phyloP scores from a whole-genome alignment of 2,797 vertebrate species.

The Scyliorhinus canicula region DNA sequence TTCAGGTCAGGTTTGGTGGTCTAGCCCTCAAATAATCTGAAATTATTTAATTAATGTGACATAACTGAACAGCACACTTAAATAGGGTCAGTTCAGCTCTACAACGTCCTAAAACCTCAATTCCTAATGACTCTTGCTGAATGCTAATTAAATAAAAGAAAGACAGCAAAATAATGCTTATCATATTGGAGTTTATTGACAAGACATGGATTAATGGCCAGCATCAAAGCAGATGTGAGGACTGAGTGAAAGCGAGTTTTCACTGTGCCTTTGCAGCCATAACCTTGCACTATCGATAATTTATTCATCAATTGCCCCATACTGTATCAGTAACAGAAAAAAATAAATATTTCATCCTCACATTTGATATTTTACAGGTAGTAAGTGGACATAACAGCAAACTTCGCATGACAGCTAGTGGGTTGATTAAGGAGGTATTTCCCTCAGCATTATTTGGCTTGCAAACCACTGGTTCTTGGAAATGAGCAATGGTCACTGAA shows the following conservation, averaged over 20 bases:
- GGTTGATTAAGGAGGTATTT: neutral
- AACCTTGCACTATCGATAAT: neutral
- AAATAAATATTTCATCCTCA: neutral
- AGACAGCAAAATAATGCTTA: neutral
- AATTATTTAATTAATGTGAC: neutral
- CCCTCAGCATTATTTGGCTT: neutral
- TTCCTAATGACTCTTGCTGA: neutral
- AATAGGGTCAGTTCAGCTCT: neutral
- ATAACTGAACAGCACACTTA: neutral
- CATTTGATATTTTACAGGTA: neutral
- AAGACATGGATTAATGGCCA: neutral
- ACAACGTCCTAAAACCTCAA: neutral
- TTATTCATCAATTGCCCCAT: neutral
- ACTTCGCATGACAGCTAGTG: neutral
- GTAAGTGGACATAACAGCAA: neutral
- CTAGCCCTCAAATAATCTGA: neutral
- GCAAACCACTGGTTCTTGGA: neutral
- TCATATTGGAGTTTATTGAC: neutral
- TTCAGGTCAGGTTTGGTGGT: neutral
- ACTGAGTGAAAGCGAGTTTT: neutral
- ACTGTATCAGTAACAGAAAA: neutral
- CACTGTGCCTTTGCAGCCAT: neutral
- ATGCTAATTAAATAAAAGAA: neutral
- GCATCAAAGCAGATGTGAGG: neutral
- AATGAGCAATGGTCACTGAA: neutral